phyloP scores from a whole-genome alignment of 2,113 vertebrate species.

The Brachionichthys hirsutus region DNA sequence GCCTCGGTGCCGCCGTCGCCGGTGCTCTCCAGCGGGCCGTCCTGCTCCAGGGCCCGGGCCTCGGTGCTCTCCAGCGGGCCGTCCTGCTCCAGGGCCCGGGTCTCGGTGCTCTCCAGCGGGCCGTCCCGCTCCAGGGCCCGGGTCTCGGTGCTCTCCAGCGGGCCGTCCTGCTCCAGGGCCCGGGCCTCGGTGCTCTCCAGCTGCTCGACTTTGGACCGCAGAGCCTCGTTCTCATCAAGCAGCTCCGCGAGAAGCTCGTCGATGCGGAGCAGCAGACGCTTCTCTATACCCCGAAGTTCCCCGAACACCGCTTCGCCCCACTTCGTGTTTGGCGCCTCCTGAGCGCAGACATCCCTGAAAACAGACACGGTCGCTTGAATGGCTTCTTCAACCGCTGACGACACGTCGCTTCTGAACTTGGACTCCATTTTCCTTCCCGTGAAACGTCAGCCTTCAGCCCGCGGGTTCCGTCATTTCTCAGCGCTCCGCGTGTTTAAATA shows the following conservation, averaged over 20 bases:
- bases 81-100: constrained; percentile 68
- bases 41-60: constrained; percentile 65
- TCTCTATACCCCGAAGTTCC: constrained; percentile 48
- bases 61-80: too few relatives aligned
- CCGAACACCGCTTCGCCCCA: constrained; percentile 25
- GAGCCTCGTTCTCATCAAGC: constrained; percentile 61
- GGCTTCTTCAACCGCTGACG: constrained; percentile 61
- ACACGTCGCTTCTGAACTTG: constrained; percentile 52
- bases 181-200: too few relatives aligned
- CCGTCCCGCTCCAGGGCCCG: constrained; percentile 67
- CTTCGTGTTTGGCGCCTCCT: constrained; percentile 36
- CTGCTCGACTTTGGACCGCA: constrained; percentile 64
- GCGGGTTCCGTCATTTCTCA: rapidly evolving
- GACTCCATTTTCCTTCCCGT: constrained; percentile 39
- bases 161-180: constrained; percentile 68
- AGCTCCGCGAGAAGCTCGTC: constrained; percentile 46
- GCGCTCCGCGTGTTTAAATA: background rate
- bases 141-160: too few relatives aligned
- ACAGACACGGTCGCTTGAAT: constrained; percentile 52
- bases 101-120: too few relatives aligned
- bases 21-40: constrained; percentile 61
- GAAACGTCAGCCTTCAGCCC: rapidly evolving
- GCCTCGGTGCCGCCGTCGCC: constrained; percentile 2
- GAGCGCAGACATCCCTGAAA: constrained; percentile 43
- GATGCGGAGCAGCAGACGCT: constrained; percentile 48